phyloP scores from a whole-genome alignment of 2,797 vertebrate species.

The Pseudochirops corinnae region DNA sequence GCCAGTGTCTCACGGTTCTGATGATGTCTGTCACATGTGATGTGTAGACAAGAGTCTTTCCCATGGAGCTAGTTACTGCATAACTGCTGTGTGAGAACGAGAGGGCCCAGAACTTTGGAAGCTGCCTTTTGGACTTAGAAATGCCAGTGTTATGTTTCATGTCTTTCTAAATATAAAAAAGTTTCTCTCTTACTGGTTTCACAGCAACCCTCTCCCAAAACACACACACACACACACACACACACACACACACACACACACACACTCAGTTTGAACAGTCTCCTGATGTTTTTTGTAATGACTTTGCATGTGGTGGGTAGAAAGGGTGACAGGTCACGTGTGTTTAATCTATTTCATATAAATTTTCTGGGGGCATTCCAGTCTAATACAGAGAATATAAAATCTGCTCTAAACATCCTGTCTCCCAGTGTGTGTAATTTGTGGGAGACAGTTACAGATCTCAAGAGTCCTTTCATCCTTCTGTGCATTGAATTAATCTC shows the following conservation, averaged over 20 bases:
- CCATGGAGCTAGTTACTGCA: accelerated
- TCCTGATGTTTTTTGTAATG: constrained; percentile 49
- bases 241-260: background rate
- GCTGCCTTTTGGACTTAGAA: background rate
- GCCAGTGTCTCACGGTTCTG: background rate
- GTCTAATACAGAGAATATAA: constrained; percentile 74
- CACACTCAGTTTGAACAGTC: constrained; percentile 60
- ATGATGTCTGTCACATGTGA: background rate
- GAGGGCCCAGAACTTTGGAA: constrained; percentile 23
- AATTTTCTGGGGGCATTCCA: constrained; percentile 70
- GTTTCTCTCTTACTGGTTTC: constrained; percentile 56
- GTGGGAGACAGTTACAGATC: constrained; percentile 80
- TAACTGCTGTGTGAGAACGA: background rate
- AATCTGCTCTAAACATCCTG: constrained; percentile 77
- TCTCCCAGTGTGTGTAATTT: constrained; percentile 84
- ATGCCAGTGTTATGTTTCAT: constrained; percentile 43
- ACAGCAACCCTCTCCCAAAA: constrained; percentile 4
- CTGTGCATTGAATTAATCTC: constrained; percentile 78
- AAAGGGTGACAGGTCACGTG: constrained; percentile 63
- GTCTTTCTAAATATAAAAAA: constrained; percentile 74
- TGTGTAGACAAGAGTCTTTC: background rate
- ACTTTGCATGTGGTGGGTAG: constrained; percentile 65
- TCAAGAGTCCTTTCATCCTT: constrained; percentile 80
- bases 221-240: background rate
- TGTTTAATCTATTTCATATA: constrained; percentile 70